A percentile compares a stretch with the other conserved stretches of the same genome.
Evolutionary conservation across 2,113 vertebrate genomes (phyloP).

Genomic region (Dasyurus viverrinus): DNA sequence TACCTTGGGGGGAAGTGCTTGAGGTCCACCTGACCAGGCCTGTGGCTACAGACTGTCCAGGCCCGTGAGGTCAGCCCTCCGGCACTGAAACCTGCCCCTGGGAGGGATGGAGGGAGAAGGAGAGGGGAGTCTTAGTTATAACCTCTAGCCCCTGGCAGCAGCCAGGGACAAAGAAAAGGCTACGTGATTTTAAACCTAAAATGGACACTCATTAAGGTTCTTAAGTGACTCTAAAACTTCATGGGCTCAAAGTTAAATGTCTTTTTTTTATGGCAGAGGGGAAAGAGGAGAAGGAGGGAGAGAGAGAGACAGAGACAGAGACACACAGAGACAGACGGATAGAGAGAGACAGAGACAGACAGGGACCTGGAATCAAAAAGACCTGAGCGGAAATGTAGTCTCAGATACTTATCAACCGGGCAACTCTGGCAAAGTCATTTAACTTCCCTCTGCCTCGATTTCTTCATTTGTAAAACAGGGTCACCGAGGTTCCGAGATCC

Average conservation of each 20-base stretch:
- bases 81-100: not conserved
- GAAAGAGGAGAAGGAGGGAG: no score
- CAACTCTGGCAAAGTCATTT: not conserved
- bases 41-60: not conserved
- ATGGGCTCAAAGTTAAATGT: not conserved
- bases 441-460: not conserved
- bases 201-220: not conserved
- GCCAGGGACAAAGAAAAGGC: not conserved
- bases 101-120: no score
- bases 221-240: not conserved
- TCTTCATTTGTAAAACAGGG: not conserved
- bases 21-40: not conserved
- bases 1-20: not conserved
- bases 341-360: not conserved
- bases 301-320: not conserved
- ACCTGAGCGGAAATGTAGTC: not conserved
- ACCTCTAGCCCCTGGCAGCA: not conserved
- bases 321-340: not conserved
- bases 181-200: not conserved
- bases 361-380: not conserved
- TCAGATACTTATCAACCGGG: not conserved
- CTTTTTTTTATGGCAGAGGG: not conserved
- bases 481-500: not conserved
- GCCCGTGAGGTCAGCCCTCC: not conserved
- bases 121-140: not conserved